These are phyloP conservation scores for Diarsia rubi DNA, from an alignment of 2,888 invertebrate species.

Conservation along the genomic window DNA sequence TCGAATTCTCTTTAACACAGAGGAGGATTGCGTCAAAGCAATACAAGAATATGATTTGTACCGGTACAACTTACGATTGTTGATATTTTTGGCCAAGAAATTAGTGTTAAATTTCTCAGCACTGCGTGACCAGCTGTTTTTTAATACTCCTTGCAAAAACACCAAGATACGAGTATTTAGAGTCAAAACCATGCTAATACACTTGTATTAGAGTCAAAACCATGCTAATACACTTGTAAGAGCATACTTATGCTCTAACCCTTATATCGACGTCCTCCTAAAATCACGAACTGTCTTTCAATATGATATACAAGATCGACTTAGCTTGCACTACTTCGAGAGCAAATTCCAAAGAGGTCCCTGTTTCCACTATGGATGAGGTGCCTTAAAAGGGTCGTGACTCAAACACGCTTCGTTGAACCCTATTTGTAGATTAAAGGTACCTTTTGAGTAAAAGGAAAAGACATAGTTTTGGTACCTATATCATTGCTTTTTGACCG, in stretches of 20 bases:
- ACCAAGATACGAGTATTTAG: background rate
- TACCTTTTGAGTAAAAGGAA: conserved; percentile 61
- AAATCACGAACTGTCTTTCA: conserved; percentile 43
- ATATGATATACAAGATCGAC: conserved; percentile 54
- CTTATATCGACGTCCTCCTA: conserved; percentile 1
- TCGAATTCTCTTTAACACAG: background rate
- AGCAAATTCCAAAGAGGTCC: conserved; percentile 41
- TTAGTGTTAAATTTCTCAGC: background rate
- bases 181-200: too few relatives aligned
- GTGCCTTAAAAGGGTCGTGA: conserved; percentile 65
- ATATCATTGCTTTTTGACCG: conserved; percentile 46
- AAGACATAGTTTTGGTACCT: conserved; percentile 57
- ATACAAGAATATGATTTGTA: background rate
- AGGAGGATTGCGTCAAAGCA: background rate
- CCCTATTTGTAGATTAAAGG: conserved; percentile 66
- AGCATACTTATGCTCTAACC: conserved; percentile 8
- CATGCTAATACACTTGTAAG: too few relatives aligned
- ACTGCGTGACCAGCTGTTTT: background rate
- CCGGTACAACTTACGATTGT: background rate
- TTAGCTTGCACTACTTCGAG: conserved; percentile 43
- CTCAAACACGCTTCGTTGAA: conserved; percentile 65
- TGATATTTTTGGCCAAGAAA: background rate
- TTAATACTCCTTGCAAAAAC: background rate
- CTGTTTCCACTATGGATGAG: conserved; percentile 41
- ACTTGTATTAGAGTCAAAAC: too few relatives aligned